Evolutionary conservation across 2,888 invertebrate genomes (phyloP), one percentile per base, ranked within the genome.

Genomic region (Dendrolimus pini): DNA sequence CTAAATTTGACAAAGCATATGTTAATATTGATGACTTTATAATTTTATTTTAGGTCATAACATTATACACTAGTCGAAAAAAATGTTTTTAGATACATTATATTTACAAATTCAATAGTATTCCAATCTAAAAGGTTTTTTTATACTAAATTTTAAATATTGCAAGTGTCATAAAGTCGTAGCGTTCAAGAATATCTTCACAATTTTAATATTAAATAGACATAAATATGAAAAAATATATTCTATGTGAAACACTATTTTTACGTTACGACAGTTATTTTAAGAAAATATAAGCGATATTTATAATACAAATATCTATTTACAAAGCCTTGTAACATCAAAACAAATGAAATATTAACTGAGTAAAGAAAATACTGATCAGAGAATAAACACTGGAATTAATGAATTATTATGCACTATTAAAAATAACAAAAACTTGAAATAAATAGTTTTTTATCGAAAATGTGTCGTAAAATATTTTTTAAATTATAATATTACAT

Each of bases 231-330:
- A 83, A 88, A 88, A 88, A 84, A 86, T 88, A 88, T 82, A 82
- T 75, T 83, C 75, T 80, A 80, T 80, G 62, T 71, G 71, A 79
- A 77, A 66, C 65, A 68, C 72, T 77, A 80, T 75, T 67, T 30
- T 67, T 74, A 80, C 74, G 71, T 74, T 72, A 68, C 30, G 30
- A 30, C 30, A 30, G 30, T 30, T 75, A 75, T 75, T 72, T 62
- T 86, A 86, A 68, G 85, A 86, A 87, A 87, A 86, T 88, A 89
- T 85, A 83, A 72, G 70, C 74, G 72, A 73, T 82, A 78, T 79
- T 77, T 72, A 78, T 72, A 67, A 66, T 75, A 75, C 66, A 75
- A 66, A 47, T 30, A 30, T 47, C 58, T 83, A 86, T 85, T 77
- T 86, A 87, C 83, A 84, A 75, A 70, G 73, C 74, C 62, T 64